Conservation (phyloP, 2,113 vertebrate species). For the Turdus rufiventris region DNA sequence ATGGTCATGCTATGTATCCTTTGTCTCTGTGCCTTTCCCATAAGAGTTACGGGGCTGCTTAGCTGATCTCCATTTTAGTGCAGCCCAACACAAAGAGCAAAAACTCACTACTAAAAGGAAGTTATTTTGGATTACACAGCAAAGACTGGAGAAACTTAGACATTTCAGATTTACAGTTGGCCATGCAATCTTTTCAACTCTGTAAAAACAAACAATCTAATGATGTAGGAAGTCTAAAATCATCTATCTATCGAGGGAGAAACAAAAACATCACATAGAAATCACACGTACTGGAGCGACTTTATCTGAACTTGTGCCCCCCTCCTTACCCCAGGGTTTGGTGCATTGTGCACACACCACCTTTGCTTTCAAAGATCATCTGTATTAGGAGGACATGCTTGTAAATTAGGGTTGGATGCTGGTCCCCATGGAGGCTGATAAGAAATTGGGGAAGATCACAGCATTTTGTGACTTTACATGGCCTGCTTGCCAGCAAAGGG, state of each 20-base stretch:
- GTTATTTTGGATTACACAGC: neutral
- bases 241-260: fast-evolving
- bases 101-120: neutral
- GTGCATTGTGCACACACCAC: neutral
- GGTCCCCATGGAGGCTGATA: neutral
- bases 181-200: neutral
- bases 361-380: neutral
- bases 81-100: neutral
- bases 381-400: neutral
- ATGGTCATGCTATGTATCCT: neutral
- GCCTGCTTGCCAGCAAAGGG: neutral
- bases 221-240: neutral
- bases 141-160: neutral
- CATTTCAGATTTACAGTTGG: neutral
- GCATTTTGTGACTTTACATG: neutral
- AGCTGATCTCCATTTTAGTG: neutral
- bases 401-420: neutral
- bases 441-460: neutral
- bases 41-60: neutral
- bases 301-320: neutral
- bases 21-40: neutral
- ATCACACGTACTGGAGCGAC: neutral
- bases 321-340: neutral
- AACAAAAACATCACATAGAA: neutral
- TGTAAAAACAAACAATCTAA: neutral